These are phyloP conservation scores for Bradynema listronoti DNA, from an alignment of 1,140 invertebrate species.

Conservation along the genomic window DNA sequence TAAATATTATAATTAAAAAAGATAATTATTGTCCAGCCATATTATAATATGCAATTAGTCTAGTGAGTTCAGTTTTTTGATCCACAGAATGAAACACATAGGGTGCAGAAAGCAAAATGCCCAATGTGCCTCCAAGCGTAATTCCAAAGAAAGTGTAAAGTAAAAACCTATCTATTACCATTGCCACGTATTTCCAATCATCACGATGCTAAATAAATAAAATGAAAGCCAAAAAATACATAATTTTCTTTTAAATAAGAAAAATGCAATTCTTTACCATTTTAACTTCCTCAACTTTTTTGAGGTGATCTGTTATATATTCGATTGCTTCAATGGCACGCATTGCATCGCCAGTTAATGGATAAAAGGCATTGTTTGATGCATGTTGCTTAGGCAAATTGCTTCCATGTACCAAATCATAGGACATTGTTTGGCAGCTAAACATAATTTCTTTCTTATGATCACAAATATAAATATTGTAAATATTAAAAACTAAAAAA, in stretches of 20 bases:
- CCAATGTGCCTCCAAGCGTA: conserved; percentile 84
- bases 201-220: conserved; percentile 6
- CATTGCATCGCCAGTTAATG: conserved; percentile 23
- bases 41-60: conserved; percentile 65
- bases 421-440: neutral
- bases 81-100: conserved; percentile 98
- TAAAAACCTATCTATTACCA: conserved; percentile 88
- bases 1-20: too few species aligned
- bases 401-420: neutral
- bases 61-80: conserved; percentile 89
- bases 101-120: conserved; percentile 95
- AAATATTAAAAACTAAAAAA: neutral
- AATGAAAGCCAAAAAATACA: neutral
- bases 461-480: neutral
- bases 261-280: conserved; percentile 26
- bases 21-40: too few species aligned
- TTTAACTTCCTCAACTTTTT: conserved; percentile 36
- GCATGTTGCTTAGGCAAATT: neutral
- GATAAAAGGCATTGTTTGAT: conserved; percentile 20
- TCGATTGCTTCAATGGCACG: conserved; percentile 36
- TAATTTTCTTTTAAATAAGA: too few species aligned
- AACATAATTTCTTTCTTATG: neutral
- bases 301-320: conserved; percentile 35
- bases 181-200: conserved; percentile 17
- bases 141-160: conserved; percentile 94